phyloP scores from a whole-genome alignment of 2,113 vertebrate species.

The Butastur rufipennis region DNA sequence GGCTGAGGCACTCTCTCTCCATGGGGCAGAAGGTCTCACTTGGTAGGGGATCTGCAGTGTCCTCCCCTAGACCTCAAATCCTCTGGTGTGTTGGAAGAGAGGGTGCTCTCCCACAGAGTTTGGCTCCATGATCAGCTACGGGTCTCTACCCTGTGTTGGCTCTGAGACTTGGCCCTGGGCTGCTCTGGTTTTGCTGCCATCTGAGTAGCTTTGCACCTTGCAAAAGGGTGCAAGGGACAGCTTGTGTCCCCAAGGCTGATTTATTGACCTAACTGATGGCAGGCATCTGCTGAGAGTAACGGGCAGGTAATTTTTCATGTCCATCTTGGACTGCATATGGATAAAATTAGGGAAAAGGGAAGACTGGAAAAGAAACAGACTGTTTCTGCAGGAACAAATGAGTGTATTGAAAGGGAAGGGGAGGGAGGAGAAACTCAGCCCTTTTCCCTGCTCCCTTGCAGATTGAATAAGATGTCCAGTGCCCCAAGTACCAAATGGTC shows the following conservation, averaged over 20 bases:
- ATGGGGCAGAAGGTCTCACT: background rate
- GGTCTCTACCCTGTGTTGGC: background rate
- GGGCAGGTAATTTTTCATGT: background rate
- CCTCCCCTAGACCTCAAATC: background rate
- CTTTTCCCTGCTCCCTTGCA: background rate
- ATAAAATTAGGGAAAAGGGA: background rate
- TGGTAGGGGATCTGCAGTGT: background rate
- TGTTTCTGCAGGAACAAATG: background rate
- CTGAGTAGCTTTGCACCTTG: background rate
- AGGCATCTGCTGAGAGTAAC: background rate
- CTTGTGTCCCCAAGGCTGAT: background rate
- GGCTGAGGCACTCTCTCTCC: background rate
- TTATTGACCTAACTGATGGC: background rate
- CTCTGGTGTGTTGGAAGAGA: background rate
- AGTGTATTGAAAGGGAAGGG: background rate
- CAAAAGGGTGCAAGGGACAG: background rate
- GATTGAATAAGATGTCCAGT: slow-evolving; percentile 16
- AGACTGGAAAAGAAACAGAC: background rate
- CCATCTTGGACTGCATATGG: background rate
- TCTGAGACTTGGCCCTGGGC: background rate
- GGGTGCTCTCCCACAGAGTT: background rate
- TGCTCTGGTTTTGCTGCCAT: background rate
- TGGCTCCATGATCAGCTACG: background rate
- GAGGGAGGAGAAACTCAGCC: background rate
- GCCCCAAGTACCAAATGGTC: slow-evolving; percentile 18